Percentiles rank a stretch among this genome's conserved stretches.
These are phyloP conservation scores for Onychomys leucogaster DNA, from an alignment of 2,797 vertebrate genomes.

Conservation along the genomic window DNA sequence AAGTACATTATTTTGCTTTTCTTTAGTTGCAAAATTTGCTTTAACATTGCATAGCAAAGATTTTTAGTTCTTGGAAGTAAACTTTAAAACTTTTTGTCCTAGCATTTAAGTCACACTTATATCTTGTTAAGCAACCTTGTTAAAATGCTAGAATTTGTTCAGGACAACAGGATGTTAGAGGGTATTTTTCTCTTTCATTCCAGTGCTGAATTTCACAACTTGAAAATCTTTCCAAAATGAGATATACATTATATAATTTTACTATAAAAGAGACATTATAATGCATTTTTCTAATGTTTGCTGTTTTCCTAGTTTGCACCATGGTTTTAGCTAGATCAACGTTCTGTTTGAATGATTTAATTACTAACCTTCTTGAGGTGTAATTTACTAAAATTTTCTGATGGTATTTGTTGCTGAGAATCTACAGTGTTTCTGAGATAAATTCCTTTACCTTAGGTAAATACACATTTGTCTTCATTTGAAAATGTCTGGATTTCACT, in stretches of 20 bases:
- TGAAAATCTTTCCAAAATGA: conserved; percentile 29
- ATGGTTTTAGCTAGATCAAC: not conserved
- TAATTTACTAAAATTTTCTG: conserved; percentile 9
- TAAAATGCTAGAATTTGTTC: too few species aligned
- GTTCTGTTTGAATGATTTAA: not conserved
- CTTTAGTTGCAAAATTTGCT: too few species aligned
- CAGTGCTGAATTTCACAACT: not conserved
- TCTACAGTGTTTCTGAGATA: not conserved
- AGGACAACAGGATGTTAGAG: not conserved
- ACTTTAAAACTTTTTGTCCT: too few species aligned
- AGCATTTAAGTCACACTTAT: too few species aligned
- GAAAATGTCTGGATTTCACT: conserved; percentile 32
- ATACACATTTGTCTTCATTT: not conserved
- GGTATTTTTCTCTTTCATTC: not conserved
- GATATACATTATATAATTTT: not conserved
- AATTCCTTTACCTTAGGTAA: not conserved
- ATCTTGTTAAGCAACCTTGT: too few species aligned
- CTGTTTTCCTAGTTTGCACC: not conserved
- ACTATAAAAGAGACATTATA: not conserved
- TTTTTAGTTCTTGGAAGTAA: too few species aligned
- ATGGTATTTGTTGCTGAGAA: not conserved
- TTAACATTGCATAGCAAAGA: too few species aligned
- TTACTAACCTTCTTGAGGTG: not conserved
- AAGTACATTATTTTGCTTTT: too few species aligned
- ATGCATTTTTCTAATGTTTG: not conserved